Evolutionary conservation across 2,797 vertebrate species (phyloP).

Genomic region (Eospalax fontanierii): DNA sequence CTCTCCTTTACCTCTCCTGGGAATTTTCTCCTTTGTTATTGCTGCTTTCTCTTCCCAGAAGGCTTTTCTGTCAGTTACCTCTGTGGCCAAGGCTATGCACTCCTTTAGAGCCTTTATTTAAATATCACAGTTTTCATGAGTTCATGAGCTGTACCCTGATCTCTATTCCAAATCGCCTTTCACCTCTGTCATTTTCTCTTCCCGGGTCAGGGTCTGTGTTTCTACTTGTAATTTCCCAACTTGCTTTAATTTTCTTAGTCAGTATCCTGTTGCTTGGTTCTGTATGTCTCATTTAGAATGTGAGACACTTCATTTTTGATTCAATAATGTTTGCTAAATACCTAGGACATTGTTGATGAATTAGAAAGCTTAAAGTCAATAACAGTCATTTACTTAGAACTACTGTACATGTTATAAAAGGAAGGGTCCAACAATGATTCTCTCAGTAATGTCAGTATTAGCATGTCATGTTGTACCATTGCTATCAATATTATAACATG

Average conservation of each 20-base stretch:
- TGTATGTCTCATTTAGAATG: neutral
- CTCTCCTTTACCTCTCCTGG: neutral
- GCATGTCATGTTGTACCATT: neutral
- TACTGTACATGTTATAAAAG: neutral
- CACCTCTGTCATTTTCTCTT: neutral
- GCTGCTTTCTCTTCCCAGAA: neutral
- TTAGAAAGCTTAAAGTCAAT: too few species aligned
- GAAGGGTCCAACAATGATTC: neutral
- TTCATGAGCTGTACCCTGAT: neutral
- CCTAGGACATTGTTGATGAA: too few species aligned
- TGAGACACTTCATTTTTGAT: too few species aligned
- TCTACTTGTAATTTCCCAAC: neutral
- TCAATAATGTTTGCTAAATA: too few species aligned
- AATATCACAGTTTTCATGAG: neutral
- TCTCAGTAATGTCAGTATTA: neutral
- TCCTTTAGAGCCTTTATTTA: neutral
- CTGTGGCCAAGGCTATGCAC: neutral
- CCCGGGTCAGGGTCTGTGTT: too few species aligned
- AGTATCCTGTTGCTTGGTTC: neutral
- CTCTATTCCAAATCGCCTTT: neutral
- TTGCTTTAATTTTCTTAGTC: neutral
- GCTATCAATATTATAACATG: neutral
- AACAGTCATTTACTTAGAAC: neutral
- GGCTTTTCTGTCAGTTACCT: neutral
- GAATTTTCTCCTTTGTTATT: neutral